phyloP scores from a whole-genome alignment of 2,797 vertebrate genomes.

The Falco columbarius region DNA sequence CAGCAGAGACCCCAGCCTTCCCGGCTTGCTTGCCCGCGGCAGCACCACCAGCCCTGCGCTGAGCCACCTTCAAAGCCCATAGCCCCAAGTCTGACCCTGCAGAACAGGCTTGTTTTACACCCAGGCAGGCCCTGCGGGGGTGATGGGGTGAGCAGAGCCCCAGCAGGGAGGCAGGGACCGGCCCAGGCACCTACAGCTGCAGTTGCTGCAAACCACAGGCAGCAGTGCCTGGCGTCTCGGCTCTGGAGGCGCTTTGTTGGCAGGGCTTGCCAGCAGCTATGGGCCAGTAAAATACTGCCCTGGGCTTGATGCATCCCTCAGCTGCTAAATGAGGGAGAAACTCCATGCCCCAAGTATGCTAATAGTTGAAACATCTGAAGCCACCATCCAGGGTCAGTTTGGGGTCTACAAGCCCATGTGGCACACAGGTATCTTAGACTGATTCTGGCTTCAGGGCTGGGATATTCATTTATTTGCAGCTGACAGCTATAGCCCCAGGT shows the following conservation, averaged over 20 bases:
- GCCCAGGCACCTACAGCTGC: not conserved
- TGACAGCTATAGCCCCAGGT: not conserved
- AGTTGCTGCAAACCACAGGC: not conserved
- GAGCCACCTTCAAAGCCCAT: not conserved
- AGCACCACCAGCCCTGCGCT: accelerated
- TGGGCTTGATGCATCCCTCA: not conserved
- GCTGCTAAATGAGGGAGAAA: not conserved
- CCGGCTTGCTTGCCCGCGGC: accelerated
- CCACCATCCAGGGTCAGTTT: not conserved
- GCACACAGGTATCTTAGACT: not conserved
- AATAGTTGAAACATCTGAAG: not conserved
- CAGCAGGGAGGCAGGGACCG: not conserved
- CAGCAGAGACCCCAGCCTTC: not conserved
- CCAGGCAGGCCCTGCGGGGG: not conserved
- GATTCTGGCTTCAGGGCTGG: not conserved
- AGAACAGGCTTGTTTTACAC: not conserved
- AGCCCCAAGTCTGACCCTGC: not conserved
- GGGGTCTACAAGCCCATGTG: not conserved
- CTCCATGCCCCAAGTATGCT: accelerated
- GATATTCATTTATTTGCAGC: not conserved
- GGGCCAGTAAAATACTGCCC: not conserved
- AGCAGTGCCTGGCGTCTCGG: not conserved
- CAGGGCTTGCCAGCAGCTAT: not conserved
- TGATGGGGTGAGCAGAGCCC: not conserved
- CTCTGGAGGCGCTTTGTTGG: not conserved